Evolutionary conservation across 2,888 invertebrate genomes (phyloP).

Genomic region (Trissolcus japonicus): DNA sequence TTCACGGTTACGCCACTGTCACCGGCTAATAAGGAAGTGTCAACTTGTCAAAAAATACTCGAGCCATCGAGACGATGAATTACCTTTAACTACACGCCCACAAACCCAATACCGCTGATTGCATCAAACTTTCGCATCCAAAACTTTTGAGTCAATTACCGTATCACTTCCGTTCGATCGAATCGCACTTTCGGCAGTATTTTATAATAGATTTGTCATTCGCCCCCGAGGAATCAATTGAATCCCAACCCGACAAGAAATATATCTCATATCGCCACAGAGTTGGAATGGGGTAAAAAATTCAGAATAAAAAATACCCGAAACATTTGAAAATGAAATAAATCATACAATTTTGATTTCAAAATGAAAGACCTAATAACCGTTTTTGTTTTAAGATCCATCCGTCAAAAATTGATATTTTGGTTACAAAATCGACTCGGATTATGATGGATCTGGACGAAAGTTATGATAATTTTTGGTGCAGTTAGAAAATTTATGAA

Average conservation of each 20-base stretch:
- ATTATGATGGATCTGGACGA: too few species aligned
- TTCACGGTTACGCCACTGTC: slow-evolving; percentile 43
- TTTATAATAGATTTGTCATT: slow-evolving; percentile 37
- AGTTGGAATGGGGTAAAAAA: too few species aligned
- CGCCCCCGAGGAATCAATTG: slow-evolving; percentile 6
- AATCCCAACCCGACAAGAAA: slow-evolving; percentile 2
- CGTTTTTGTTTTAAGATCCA: too few species aligned
- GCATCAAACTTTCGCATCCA: slow-evolving; percentile 36
- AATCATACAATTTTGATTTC: too few species aligned
- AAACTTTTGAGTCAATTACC: slow-evolving; percentile 36
- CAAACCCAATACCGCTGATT: slow-evolving; percentile 44
- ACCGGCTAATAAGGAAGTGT: slow-evolving; percentile 50
- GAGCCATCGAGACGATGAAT: slow-evolving; percentile 40
- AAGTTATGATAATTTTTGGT: too few species aligned
- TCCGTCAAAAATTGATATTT: too few species aligned
- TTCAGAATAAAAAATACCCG: too few species aligned
- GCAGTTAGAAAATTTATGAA: too few species aligned
- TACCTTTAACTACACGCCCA: slow-evolving; percentile 36
- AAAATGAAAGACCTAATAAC: too few species aligned
- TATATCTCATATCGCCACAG: too few species aligned
- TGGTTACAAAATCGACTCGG: too few species aligned
- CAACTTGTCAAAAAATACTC: slow-evolving; percentile 51
- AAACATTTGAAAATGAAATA: too few species aligned
- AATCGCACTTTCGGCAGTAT: slow-evolving; percentile 24
- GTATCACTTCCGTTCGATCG: slow-evolving; percentile 32